These are phyloP conservation scores for Porites divaricata DNA, from an alignment of 92 coral and sea anemone species.

Conservation along the genomic window DNA sequence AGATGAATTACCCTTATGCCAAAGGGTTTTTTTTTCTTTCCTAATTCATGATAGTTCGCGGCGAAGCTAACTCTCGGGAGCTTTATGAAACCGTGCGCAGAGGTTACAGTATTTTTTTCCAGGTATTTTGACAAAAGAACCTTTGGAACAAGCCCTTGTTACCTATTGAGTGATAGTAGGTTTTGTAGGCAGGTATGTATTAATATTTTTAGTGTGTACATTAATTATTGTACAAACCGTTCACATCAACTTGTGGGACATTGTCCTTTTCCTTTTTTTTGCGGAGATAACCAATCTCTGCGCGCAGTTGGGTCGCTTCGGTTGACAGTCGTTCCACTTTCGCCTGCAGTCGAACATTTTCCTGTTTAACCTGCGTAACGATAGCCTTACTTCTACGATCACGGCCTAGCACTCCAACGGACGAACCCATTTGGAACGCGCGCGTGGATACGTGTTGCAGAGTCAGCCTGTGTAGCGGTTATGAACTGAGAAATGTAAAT, in stretches of 20 bases:
- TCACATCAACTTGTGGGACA: background rate
- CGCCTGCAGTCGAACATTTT: constrained; percentile 35
- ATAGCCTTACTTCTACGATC: background rate
- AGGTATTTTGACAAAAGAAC: background rate
- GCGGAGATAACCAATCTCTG: background rate
- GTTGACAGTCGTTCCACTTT: constrained; percentile 12
- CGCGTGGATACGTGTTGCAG: too few species aligned
- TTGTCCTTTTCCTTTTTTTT: background rate
- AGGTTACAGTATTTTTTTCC: too few species aligned
- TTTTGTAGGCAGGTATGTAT: too few species aligned
- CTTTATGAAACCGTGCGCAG: too few species aligned
- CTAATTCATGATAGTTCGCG: too few species aligned
- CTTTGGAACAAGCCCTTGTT: background rate
- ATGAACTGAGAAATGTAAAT: background rate
- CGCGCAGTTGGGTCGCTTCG: constrained; percentile 2
- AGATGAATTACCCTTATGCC: too few species aligned
- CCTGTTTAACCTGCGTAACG: constrained; percentile 18
- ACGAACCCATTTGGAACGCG: constrained; percentile 12
- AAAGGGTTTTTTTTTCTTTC: too few species aligned
- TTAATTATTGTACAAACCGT: background rate
- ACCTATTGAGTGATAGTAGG: too few species aligned
- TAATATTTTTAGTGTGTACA: too few species aligned
- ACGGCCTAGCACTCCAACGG: background rate
- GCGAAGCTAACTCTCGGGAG: too few species aligned
- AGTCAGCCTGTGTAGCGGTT: background rate